Conservation (phyloP, 1,140 invertebrate genomes). For the Conus ventricosus region DNA sequence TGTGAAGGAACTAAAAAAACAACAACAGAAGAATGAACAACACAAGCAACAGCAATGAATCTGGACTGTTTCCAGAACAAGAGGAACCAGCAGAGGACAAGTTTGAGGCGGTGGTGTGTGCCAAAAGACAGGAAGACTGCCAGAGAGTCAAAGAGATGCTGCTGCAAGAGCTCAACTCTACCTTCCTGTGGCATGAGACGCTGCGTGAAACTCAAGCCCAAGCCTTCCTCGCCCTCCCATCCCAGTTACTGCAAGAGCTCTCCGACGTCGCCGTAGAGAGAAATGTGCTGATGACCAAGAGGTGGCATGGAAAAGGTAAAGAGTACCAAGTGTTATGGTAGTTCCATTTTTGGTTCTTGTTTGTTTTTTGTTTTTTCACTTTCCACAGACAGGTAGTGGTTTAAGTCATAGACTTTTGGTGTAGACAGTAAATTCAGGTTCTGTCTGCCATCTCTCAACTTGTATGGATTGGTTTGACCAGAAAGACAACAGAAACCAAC, state of each 20-base stretch:
- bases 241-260: neutral
- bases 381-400: no score
- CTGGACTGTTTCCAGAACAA: neutral
- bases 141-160: neutral
- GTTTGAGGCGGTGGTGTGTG: slow-evolving; percentile 5
- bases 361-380: no score
- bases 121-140: neutral
- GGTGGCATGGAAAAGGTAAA: neutral
- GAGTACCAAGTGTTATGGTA: neutral
- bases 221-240: neutral
- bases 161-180: neutral
- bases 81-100: neutral
- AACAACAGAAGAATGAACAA: no score
- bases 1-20: no score
- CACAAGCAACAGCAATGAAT: no score
- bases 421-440: no score
- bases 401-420: no score
- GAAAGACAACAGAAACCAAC: no score
- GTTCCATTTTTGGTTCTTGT: no score
- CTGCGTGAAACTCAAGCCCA: neutral
- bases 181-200: slow-evolving; percentile 1
- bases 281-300: neutral
- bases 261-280: neutral
- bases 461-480: no score
- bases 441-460: no score